phyloP scores from a whole-genome alignment of 2,888 invertebrate genomes.

The Ornithoptera priamus region DNA sequence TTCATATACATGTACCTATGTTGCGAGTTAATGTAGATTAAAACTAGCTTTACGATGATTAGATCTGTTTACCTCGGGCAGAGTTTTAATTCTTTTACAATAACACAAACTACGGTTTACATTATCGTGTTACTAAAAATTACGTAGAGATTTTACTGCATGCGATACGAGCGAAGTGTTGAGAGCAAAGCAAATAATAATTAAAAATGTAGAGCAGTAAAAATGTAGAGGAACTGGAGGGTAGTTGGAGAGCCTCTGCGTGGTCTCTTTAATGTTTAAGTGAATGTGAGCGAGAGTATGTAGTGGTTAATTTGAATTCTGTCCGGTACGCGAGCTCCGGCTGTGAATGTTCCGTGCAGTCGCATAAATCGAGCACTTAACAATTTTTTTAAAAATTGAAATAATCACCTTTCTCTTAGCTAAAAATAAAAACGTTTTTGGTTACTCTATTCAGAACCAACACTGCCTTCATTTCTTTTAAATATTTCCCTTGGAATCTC shows the following conservation, averaged over 20 bases:
- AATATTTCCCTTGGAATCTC: not conserved
- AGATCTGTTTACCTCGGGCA: no score
- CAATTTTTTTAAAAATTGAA: not conserved
- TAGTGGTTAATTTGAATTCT: conserved; percentile 73
- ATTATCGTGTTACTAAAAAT: not conserved
- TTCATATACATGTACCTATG: no score
- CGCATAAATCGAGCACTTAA: not conserved
- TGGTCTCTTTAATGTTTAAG: conserved; percentile 63
- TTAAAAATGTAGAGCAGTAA: conserved; percentile 20
- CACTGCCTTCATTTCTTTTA: not conserved
- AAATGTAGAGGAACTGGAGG: conserved; percentile 32
- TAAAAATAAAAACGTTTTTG: not conserved
- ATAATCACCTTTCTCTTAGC: not conserved
- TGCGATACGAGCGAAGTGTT: not conserved
- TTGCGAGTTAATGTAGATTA: no score
- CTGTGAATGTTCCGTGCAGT: conserved; percentile 30
- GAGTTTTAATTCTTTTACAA: no score
- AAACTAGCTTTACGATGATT: no score
- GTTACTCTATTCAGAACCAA: not conserved
- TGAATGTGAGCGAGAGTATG: conserved; percentile 58
- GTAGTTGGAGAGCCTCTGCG: conserved; percentile 38
- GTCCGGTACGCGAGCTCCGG: conserved; percentile 37
- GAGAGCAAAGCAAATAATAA: conserved; percentile 23
- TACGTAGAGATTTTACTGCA: not conserved
- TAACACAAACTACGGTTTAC: not conserved